Base-by-base conservation (phyloP, 2,888 invertebrate genomes). In the Caenorhabditis zanzibari region DNA sequence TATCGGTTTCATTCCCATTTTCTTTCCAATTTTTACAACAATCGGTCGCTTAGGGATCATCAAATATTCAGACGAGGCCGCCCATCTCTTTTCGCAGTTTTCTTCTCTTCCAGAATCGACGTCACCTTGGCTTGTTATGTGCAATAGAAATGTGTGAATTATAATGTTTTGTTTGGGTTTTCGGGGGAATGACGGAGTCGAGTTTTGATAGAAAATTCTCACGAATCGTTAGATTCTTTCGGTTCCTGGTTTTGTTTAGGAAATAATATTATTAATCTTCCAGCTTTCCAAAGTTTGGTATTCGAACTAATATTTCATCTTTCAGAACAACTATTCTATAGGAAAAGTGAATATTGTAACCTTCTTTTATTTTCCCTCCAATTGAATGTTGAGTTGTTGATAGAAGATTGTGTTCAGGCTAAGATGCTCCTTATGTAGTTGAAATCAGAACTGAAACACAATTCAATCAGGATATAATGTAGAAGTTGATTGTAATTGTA, bases 41-140 rank as follows among this genome's bases (percentile, higher is more conserved):
- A 35, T 44, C 58, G 75, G 58, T 75, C 75, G 56, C 66, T 58
- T 68, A 68, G 58, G 49, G 66, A 75, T 75, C 75, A 75, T 75
- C 75, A 28, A 75, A 66, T 75, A 75, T 75, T 75, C 75, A 19
- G 14, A 24, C 38, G 58, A 24, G 66, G 58, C 47, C 56, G 54
- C 58, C 28, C 66, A 59, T 56, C 58, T n/a, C 16, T 41, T 49
- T 26, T 26, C 54, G 26, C 14, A 38, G 19, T 28, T 41, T 14
- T 19, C 58, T 26, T 16, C 10, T 16, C 32, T n/a, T 9, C 54
- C 16, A 24, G 38, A 68, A 35, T 24, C 38, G 49, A 61, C 73
- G 61, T 73, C 73, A 73, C 38, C 61, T 72, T 72, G 59, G 59
- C 59, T 72, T 72, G 59, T 72, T 72, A 47, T 72, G 58, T 59